Percentiles rank a stretch among this genome's conserved stretches.
Evolutionary conservation across 2,888 invertebrate species (phyloP).

Genomic region (Cryptops parisi): DNA sequence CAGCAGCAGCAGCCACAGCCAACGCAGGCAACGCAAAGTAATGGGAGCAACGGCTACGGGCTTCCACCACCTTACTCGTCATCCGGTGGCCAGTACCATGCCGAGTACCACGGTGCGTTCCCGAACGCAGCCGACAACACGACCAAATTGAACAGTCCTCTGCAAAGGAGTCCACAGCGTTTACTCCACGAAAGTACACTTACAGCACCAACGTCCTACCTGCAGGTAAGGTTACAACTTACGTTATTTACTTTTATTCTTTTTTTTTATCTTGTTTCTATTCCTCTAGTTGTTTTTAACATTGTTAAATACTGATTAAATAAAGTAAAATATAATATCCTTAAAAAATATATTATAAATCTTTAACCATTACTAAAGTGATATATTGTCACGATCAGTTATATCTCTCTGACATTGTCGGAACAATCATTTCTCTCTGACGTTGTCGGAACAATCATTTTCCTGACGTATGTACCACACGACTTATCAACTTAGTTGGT

Average conservation of each 20-base stretch:
- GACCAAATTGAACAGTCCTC: conserved; percentile 6
- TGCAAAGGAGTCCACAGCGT: conserved; percentile 16
- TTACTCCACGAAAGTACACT: conserved; percentile 8
- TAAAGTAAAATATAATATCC: too few species aligned
- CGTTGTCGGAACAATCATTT: too few species aligned
- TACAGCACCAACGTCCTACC: conserved; percentile 15
- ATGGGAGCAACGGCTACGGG: conserved; percentile 12
- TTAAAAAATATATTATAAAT: too few species aligned
- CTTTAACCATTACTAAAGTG: too few species aligned
- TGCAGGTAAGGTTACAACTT: conserved; percentile 12
- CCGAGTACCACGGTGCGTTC: conserved; percentile 8
- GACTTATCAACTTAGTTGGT: too few species aligned
- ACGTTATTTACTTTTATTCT: neutral
- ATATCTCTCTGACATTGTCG: too few species aligned
- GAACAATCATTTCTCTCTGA: too few species aligned
- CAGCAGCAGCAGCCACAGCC: neutral
- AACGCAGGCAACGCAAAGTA: neutral
- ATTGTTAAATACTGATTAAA: too few species aligned
- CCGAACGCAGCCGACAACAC: conserved; percentile 1
- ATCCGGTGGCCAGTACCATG: conserved; percentile 1
- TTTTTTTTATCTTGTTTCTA: neutral
- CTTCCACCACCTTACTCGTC: conserved; percentile 3
- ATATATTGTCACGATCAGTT: too few species aligned
- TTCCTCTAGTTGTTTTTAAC: neutral
- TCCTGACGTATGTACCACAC: too few species aligned